Percentiles rank a stretch among this genome's conserved stretches.
These are phyloP conservation scores for Aplidium turbinatum DNA, from an alignment of 23 tunicate genomes.

Conservation along the genomic window DNA sequence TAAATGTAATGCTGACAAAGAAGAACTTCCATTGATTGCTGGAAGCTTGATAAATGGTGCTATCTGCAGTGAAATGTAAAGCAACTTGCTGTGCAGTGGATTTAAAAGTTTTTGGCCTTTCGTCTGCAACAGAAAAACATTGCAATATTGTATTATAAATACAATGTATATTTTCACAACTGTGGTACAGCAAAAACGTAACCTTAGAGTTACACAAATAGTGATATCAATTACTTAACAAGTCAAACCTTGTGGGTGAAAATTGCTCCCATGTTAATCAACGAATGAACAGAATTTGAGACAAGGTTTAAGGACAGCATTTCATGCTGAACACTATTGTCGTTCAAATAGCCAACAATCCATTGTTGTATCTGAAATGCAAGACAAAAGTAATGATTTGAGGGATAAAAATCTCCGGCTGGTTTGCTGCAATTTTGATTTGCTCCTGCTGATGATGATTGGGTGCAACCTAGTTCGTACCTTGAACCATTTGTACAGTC, in stretches of 20 bases:
- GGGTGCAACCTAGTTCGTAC: too few relatives aligned
- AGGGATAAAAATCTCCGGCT: neutral
- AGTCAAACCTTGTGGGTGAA: conserved; percentile 2
- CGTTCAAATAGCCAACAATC: conserved; percentile 42
- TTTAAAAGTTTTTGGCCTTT: conserved; percentile 3
- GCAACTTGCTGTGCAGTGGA: conserved; percentile 25
- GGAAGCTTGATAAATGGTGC: conserved; percentile 15
- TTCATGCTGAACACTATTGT: conserved; percentile 39
- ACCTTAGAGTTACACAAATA: neutral
- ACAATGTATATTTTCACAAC: neutral
- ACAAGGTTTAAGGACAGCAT: conserved; percentile 64
- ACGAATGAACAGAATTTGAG: conserved; percentile 52
- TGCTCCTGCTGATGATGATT: too few relatives aligned
- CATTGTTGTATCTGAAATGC: conserved; percentile 60
- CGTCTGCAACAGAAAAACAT: conserved; percentile 8
- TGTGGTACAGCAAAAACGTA: too few relatives aligned
- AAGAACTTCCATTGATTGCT: neutral
- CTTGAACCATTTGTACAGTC: too few relatives aligned
- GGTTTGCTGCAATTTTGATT: too few relatives aligned
- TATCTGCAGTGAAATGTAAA: conserved; percentile 15
- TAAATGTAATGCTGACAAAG: conserved; percentile 24
- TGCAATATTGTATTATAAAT: neutral
- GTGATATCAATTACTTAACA: neutral
- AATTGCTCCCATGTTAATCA: conserved; percentile 8
- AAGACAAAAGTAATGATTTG: conserved; percentile 4